These are phyloP conservation scores for Hirundichthys speculiger DNA, from an alignment of 2,113 vertebrate species.

Conservation along the genomic window DNA sequence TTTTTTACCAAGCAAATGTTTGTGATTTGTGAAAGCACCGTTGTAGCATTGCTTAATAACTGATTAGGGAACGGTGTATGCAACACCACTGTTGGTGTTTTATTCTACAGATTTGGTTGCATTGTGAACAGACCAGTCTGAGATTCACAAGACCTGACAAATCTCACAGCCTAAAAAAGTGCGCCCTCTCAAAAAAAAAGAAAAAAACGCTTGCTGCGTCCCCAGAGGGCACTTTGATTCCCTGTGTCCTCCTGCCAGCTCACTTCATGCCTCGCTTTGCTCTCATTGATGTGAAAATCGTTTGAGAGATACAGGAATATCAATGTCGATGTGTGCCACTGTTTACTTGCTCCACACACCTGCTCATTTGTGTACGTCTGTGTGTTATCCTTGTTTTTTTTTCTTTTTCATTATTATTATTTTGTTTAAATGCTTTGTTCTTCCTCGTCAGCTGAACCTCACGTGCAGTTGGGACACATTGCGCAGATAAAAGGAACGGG, in stretches of 20 bases:
- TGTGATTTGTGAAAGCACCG: background rate
- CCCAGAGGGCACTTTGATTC: conserved; percentile 66
- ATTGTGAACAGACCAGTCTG: conserved; percentile 48
- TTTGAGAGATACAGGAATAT: conserved; percentile 55
- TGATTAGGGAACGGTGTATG: background rate
- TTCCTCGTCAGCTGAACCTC: conserved; percentile 38
- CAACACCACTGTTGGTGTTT: conserved; percentile 10
- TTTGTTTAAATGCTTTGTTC: conserved; percentile 53
- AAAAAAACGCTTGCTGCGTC: conserved; percentile 24
- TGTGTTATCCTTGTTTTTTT: conserved; percentile 1
- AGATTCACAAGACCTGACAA: conserved; percentile 67
- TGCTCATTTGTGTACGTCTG: conserved; percentile 50
- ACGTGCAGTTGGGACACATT: conserved; percentile 47
- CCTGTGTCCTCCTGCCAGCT: conserved; percentile 59
- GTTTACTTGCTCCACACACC: conserved; percentile 50
- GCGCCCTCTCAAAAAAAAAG: conserved; percentile 20
- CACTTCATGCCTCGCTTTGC: conserved; percentile 66
- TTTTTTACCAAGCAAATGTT: background rate
- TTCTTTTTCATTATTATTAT: conserved; percentile 24
- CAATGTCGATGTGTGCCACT: conserved; percentile 36
- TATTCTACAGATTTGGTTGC: conserved; percentile 49
- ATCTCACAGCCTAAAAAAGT: conserved; percentile 59
- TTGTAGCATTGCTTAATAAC: background rate
- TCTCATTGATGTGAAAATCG: conserved; percentile 72
- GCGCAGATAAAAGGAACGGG: conserved; percentile 63